Evolutionary conservation across 2,797 vertebrate genomes (phyloP).

Genomic region (Spinus olivaceus): DNA sequence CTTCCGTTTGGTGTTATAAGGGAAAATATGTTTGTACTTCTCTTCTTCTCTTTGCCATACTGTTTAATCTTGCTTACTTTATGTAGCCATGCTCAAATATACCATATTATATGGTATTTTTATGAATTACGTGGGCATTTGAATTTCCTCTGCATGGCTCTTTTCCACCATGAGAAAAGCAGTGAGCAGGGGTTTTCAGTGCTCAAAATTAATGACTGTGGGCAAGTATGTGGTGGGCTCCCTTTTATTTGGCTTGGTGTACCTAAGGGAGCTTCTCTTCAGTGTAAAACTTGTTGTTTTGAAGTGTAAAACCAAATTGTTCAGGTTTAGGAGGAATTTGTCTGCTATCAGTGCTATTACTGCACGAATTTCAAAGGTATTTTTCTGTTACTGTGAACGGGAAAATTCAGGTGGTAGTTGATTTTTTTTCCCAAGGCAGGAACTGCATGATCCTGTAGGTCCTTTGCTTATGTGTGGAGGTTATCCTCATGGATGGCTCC

Average conservation of each 20-base stretch:
- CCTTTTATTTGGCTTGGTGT: background rate
- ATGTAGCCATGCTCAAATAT: background rate
- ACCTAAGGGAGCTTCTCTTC: background rate
- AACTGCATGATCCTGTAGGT: background rate
- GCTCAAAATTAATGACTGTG: background rate
- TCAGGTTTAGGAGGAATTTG: background rate
- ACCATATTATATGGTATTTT: background rate
- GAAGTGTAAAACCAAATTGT: background rate
- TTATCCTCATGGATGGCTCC: background rate
- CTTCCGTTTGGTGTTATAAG: background rate
- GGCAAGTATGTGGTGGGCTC: background rate
- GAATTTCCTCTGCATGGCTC: background rate
- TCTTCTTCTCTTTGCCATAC: slow-evolving; percentile 14
- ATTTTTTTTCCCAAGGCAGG: background rate
- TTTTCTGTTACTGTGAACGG: background rate
- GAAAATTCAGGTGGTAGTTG: background rate
- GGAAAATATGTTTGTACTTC: slow-evolving; percentile 25
- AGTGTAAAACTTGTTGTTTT: background rate
- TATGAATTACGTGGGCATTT: background rate
- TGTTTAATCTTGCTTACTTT: slow-evolving; percentile 27
- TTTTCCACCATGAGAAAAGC: background rate
- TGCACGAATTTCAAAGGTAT: background rate
- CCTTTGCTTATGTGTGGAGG: rapidly evolving
- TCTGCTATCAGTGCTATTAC: background rate
- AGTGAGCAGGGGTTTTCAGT: background rate